A percentile compares a stretch with the other conserved stretches of the same genome.
Conservation (phyloP, 2,888 invertebrate species). For the Gasteruption jaculator region DNA sequence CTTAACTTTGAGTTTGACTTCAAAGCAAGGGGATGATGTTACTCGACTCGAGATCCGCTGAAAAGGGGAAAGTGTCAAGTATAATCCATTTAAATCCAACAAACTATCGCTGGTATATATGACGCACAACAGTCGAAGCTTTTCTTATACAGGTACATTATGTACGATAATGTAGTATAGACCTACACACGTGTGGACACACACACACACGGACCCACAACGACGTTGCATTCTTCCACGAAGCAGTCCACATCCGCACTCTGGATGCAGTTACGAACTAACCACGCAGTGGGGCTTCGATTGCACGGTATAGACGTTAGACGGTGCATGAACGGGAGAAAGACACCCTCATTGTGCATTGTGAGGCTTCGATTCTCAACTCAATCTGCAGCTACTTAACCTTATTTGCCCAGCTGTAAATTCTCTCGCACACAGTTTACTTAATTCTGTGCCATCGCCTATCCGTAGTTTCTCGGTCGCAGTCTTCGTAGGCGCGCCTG, state of each 20-base stretch:
- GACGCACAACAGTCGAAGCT: too few relatives aligned
- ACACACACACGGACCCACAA: too few relatives aligned
- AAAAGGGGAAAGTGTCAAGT: conserved; percentile 39
- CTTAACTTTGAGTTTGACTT: too few relatives aligned
- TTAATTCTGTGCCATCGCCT: not conserved
- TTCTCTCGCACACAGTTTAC: conserved; percentile 9
- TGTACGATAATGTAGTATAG: too few relatives aligned
- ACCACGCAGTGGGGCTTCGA: conserved; percentile 39
- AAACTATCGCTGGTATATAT: too few relatives aligned
- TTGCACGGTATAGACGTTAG: conserved; percentile 19
- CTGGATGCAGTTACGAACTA: conserved; percentile 33
- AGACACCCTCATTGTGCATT: conserved; percentile 18
- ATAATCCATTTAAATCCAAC: conserved; percentile 37
- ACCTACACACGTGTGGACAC: too few relatives aligned
- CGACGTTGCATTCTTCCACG: too few relatives aligned
- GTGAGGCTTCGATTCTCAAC: conserved; percentile 43
- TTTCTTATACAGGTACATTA: too few relatives aligned
- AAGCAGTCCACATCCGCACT: too few relatives aligned
- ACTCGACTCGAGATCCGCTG: too few relatives aligned
- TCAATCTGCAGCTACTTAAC: conserved; percentile 46
- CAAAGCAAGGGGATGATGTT: too few relatives aligned
- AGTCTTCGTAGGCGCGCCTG: too few relatives aligned
- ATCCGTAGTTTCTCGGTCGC: conserved; percentile 16
- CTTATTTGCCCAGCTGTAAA: conserved; percentile 36
- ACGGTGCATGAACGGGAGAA: conserved; percentile 6